Evolutionary conservation across 2,797 vertebrate species (phyloP).

Genomic region (Chiloscyllium punctatum): DNA sequence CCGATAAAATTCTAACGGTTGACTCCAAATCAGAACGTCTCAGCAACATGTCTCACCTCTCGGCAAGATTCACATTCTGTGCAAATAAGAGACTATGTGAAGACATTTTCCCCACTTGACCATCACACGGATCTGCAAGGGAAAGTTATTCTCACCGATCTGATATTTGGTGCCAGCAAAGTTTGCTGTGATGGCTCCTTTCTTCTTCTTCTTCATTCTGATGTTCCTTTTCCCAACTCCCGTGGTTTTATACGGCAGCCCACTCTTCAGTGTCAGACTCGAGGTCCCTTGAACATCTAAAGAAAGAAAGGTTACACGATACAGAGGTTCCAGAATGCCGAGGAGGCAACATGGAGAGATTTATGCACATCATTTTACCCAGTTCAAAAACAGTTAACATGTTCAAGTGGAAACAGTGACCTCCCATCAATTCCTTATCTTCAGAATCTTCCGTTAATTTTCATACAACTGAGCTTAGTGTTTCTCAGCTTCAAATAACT

Average conservation of each 20-base stretch:
- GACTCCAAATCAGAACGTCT: not conserved
- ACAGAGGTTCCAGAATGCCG: slow-evolving; percentile 22
- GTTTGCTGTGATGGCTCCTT: slow-evolving; percentile 80
- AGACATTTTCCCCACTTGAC: not conserved
- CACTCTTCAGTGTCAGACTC: slow-evolving; percentile 68
- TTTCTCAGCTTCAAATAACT: no score
- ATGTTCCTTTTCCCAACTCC: slow-evolving; percentile 74
- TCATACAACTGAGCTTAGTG: no score
- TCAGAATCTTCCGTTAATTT: no score
- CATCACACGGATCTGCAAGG: not conserved
- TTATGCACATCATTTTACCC: not conserved
- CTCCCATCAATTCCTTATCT: not conserved
- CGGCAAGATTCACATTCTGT: not conserved
- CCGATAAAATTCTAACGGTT: no score
- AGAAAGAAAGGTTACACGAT: slow-evolving; percentile 44
- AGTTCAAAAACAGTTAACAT: not conserved
- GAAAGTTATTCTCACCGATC: slow-evolving; percentile 71
- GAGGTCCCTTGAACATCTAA: slow-evolving; percentile 77
- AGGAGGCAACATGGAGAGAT: not conserved
- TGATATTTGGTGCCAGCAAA: slow-evolving; percentile 93
- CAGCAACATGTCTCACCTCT: not conserved
- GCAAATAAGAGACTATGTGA: not conserved
- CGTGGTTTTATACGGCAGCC: slow-evolving; percentile 71
- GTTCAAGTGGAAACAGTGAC: not conserved
- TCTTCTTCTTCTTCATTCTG: slow-evolving; percentile 81